Percentiles rank a stretch among this genome's conserved stretches.
These are phyloP conservation scores for Chanos chanos DNA, from an alignment of 2,797 vertebrate genomes.

Conservation along the genomic window DNA sequence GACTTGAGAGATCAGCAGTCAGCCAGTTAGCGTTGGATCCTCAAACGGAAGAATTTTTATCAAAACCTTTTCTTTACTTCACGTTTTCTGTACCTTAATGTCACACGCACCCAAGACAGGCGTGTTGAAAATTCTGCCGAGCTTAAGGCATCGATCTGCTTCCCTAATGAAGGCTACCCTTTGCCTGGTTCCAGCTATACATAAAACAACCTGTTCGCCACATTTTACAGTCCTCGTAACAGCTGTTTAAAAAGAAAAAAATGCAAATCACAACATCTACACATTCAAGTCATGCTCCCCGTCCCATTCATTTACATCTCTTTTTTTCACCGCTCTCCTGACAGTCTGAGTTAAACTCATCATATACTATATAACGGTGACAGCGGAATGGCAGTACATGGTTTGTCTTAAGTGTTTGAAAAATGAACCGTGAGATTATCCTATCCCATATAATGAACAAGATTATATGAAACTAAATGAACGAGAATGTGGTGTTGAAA, in stretches of 20 bases:
- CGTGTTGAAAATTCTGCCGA: slow-evolving; percentile 14
- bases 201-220: slow-evolving; percentile 10
- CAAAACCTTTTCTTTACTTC: slow-evolving; percentile 1
- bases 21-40: no score
- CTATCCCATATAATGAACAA: no score
- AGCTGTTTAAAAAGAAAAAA: slow-evolving; percentile 36
- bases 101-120: slow-evolving; percentile 38
- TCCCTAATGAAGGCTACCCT: slow-evolving; percentile 40
- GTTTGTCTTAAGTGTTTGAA: no score
- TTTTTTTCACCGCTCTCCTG: slow-evolving; percentile 12
- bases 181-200: slow-evolving; percentile 38
- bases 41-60: not conserved
- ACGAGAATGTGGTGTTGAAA: no score
- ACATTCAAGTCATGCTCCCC: slow-evolving; percentile 2
- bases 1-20: no score
- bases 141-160: slow-evolving; percentile 44
- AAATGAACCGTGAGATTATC: no score
- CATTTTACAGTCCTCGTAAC: slow-evolving; percentile 4
- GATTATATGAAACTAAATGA: no score
- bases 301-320: slow-evolving; percentile 23
- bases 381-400: no score
- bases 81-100: slow-evolving; percentile 35
- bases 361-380: no score
- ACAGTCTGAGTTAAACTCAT: not conserved
- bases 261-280: slow-evolving; percentile 31